Evolutionary conservation across 2,113 vertebrate species (phyloP), one percentile per base, ranked within the genome.

Genomic region (Dicerorhinus sumatrensis): DNA sequence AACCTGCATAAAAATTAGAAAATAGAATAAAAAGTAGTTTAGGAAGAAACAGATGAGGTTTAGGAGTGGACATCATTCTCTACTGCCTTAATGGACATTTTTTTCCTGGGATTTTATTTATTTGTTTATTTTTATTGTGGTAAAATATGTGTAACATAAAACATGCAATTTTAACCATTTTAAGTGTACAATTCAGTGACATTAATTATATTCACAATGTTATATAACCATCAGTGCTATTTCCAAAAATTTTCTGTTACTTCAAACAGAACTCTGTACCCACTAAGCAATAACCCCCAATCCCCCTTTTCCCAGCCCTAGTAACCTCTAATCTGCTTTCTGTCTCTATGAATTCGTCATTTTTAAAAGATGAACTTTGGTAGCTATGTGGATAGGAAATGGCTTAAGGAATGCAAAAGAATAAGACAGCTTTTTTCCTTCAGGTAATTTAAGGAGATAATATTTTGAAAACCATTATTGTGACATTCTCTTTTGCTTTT

Each of bases 401-500:
- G 27, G 67, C 62, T 51, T 84, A 69, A 75, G 20, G 33, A 86
- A 62, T 80, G 39, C 58, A 39, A 51, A 95, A 39, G 9, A 92
- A 67, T 18, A 13, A 84, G 72, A 96, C 23, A 83, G 56, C 18
- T 76, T 9, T 86, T 96, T 92, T 72, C 62, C 20, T 85, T 80
- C 4, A 20, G 63, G 63, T 84, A 39, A 56, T 54, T 85, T 90
- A 93, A 87, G 5, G 18, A 58, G 20, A n/a, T n/a, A 88, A 63
- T 63, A 77, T 90, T 90, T 87, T 46, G 42, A 91, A 91, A 96
- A 77, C 51, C 25, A 33, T 85, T 76, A 54, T 67, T 81, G 36
- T 85, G 54, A 48, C 23, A n/a, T 58, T 91, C 27, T 95, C 27
- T 95, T 95, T 91, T 72, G 73, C 65, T 93, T 95, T 90, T 84